Conservation (phyloP, 2,888 invertebrate species). For the Callinectes sapidus region DNA sequence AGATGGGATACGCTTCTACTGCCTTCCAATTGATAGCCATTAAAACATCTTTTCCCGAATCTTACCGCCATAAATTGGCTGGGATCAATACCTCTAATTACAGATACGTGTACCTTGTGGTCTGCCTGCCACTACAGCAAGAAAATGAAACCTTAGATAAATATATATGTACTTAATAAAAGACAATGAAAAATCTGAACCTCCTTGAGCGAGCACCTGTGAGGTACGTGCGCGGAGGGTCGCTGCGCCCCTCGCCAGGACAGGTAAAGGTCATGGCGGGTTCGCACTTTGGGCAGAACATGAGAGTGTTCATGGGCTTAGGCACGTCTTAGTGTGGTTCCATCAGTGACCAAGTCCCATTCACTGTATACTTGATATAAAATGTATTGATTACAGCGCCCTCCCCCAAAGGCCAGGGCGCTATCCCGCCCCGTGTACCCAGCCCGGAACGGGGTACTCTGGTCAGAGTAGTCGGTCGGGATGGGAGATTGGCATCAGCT, state of each 20-base stretch:
- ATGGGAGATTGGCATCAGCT: constrained; percentile 33
- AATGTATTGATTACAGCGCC: not conserved
- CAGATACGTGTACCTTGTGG: not conserved
- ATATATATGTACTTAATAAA: not conserved
- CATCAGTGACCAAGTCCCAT: not conserved
- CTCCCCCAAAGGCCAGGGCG: not conserved
- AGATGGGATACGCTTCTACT: not conserved
- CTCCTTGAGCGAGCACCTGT: constrained; percentile 1
- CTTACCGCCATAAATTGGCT: not conserved
- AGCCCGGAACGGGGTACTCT: not conserved
- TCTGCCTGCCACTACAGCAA: not conserved
- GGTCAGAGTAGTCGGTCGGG: not conserved
- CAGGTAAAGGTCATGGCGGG: constrained; percentile 16
- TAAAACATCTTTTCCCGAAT: not conserved
- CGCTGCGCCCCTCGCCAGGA: constrained; percentile 13
- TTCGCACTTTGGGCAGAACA: constrained; percentile 1
- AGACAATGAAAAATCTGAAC: not conserved
- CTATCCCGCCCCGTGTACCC: not conserved
- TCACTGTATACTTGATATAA: not conserved
- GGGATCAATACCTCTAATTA: constrained; percentile 10
- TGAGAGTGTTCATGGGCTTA: not conserved
- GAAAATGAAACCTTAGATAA: not conserved
- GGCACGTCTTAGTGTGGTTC: not conserved
- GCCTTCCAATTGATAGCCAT: constrained; percentile 3
- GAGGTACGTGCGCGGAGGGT: not conserved